These are phyloP conservation scores for Dryomyza anilis DNA, from an alignment of 2,888 invertebrate genomes.

Conservation along the genomic window DNA sequence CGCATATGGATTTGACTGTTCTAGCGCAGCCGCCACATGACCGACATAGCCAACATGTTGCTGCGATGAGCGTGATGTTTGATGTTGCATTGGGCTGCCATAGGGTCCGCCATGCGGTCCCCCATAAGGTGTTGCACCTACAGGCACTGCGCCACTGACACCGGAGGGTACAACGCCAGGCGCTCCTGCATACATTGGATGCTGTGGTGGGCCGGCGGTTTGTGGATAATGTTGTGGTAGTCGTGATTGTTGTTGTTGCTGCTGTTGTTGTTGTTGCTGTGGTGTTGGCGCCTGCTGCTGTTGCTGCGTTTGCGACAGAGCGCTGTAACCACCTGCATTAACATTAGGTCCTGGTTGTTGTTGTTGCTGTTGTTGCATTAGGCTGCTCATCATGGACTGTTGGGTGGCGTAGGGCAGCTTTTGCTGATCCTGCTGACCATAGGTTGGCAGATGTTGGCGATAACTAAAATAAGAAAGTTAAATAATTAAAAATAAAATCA, in stretches of 20 bases:
- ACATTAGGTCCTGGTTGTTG: conserved; percentile 51
- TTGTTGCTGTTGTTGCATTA: conserved; percentile 60
- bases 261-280: conserved; percentile 47
- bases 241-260: conserved; percentile 62
- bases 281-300: conserved; percentile 62
- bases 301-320: conserved; percentile 60
- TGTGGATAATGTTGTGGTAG: conserved; percentile 65
- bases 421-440: conserved; percentile 62
- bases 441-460: conserved; percentile 60
- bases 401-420: conserved; percentile 60
- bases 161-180: conserved; percentile 44
- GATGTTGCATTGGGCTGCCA: conserved; percentile 60
- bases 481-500: no score
- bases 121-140: conserved; percentile 62
- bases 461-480: conserved; percentile 46
- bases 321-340: conserved; percentile 49
- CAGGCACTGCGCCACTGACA: conserved; percentile 51
- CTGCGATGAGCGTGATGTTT: conserved; percentile 52
- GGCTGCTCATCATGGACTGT: conserved; percentile 62
- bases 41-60: conserved; percentile 47
- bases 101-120: conserved; percentile 50
- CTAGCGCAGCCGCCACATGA: conserved; percentile 57
- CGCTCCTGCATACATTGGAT: conserved; percentile 65
- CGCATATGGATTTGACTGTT: conserved; percentile 59
- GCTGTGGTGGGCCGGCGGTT: conserved; percentile 62